Base-by-base conservation (phyloP, 2,888 invertebrate genomes). In the Netelia virgata region DNA sequence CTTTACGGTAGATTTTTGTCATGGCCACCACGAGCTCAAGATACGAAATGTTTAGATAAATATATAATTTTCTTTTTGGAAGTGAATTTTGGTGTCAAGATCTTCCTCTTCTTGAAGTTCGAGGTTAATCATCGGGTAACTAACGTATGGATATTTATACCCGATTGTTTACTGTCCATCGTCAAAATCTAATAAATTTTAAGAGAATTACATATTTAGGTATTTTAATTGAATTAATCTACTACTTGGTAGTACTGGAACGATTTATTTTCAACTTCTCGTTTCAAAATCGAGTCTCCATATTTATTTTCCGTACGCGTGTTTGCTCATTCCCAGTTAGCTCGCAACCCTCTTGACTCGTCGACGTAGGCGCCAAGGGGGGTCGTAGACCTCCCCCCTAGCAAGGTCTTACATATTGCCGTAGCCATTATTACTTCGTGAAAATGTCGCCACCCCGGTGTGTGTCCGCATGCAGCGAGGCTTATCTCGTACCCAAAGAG, bases 351-450 rank as follows among this genome's bases (percentile, higher is more conserved):
- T 82, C 86, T 66, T 59, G 70, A 61, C 50, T 81, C 63, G 59
- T 74, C 74, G 50, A 61, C 72, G 70, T 41, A 77, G 18, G 61
- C 68, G 61, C 66, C 64, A 41, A 80, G 77, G 76, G 66, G 66
- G 69, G 50, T 28, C 41, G 57, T 43, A 53, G 61, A 68, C 50
- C 55, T 61, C 68, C 68, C 82, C 74, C 72, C 69, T 14, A 10
- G 72, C 59, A 57, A 74, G 87, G 86, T 70, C 79, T 87, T 87
- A 90, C 89, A 91, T 90, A 92, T 90, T 90, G 90, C 88, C 78
- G 82, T 78, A 88, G 83, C 86, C 86, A 86, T 90, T 90, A 89
- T 86, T 77, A 87, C 87, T 89, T 87, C 88, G 89, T 90, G 86
- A 88, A 89, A 89, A 82, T 87, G 86, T 87, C 76, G 78, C 72